Conservation (phyloP, 2,113 vertebrate species). For the Thamnaconus septentrionalis region DNA sequence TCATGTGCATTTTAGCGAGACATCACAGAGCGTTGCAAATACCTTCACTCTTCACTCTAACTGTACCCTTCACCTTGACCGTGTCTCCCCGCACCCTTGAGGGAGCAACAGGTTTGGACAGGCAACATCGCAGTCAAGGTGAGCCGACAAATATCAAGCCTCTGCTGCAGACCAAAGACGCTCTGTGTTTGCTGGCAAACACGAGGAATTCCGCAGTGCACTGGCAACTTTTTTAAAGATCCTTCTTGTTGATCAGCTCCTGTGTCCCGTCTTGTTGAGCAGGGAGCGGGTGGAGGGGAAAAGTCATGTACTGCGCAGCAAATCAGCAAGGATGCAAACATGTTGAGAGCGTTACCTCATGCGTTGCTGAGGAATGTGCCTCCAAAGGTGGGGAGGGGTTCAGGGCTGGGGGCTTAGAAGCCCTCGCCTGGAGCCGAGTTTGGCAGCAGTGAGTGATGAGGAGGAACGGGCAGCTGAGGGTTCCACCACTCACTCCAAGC, state of each 20-base stretch:
- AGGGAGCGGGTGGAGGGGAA: neutral
- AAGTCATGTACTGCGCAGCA: no score
- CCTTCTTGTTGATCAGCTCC: conserved; percentile 6
- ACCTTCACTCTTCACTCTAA: neutral
- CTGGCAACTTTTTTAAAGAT: conserved; percentile 11
- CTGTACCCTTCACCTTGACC: conserved; percentile 24
- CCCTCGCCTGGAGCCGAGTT: conserved; percentile 32
- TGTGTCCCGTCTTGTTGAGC: neutral
- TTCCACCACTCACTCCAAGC: neutral
- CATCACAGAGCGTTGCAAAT: neutral
- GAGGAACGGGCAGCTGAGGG: neutral
- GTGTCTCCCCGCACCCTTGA: conserved; percentile 10
- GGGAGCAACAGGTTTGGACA: conserved; percentile 39
- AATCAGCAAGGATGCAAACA: conserved; percentile 7
- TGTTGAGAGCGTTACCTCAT: conserved; percentile 65
- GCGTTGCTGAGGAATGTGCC: conserved; percentile 56
- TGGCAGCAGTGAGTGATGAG: conserved; percentile 18
- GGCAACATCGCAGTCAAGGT: conserved; percentile 31
- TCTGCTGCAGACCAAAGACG: conserved; percentile 33
- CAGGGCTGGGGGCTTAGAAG: no score
- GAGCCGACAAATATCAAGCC: conserved; percentile 33
- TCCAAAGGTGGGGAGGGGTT: conserved; percentile 35
- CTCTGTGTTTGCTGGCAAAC: conserved; percentile 39
- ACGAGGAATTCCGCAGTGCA: conserved; percentile 36
- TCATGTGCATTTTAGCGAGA: no score